Base-by-base conservation (phyloP, 2,797 vertebrate species). In the Schizothorax lantsangensis region DNA sequence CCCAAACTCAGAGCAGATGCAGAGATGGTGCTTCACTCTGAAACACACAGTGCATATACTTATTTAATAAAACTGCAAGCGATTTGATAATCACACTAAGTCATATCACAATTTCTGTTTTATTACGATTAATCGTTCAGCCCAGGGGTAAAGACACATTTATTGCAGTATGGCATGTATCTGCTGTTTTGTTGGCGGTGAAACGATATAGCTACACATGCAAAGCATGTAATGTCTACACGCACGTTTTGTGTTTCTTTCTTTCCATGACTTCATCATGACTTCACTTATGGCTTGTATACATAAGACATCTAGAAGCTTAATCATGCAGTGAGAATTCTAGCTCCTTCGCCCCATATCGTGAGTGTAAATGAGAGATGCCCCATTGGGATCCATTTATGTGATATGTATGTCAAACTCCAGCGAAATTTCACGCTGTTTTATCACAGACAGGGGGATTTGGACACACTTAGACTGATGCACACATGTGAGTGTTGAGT, bases 201-300 rank as follows among this genome's bases (percentile, higher is more conserved):
- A 88, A 86, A 84, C 49, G 80, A 87, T 89, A 88, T n/a, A 62
- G 33, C 38, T 11, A 66, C 47, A 54, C 38, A 14, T 59, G 72
- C 36, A 33, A 45, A 54, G 11, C 47, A n/a, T 68, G 72, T 77
- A 77, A 66, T 43, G n/a, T 82, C n/a, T 45, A 54, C 26, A n/a
- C 1, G 7, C 74, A 78, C n/a, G 49, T 87, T 82, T 90, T 85
- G n/a, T 73, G 88, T 90, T 90, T 88, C 88, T 83, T 23, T 89
- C 87, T 89, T 89, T 88, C 88, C 88, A 88, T 90, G 87, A 90
- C 89, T 87, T 90, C 89, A 88, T 88, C 89, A 75, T 81, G 85
- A 87, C 87, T 69, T 79, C 73, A 81, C 84, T 90, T 83, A 84
- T 64, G 57, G 85, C 80, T 90, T 89, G 83, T 89, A 79, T 90